phyloP scores from a whole-genome alignment of 2,113 vertebrate species.

The Erythrocercus mccallii region DNA sequence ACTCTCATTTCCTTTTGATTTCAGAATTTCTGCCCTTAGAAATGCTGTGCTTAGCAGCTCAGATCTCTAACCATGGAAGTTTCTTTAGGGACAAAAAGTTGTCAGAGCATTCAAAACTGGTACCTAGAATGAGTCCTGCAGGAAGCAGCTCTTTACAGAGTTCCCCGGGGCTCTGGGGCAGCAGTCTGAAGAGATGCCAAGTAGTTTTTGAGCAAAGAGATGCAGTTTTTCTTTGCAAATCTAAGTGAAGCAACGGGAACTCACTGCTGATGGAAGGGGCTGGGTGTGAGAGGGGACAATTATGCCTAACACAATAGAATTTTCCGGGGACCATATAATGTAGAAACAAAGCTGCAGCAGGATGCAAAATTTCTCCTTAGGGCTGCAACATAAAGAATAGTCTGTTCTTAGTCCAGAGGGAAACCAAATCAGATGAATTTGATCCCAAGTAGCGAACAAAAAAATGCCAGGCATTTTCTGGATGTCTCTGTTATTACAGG shows the following conservation, averaged over 20 bases:
- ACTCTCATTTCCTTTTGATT: neutral
- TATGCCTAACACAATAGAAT: neutral
- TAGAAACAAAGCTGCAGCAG: neutral
- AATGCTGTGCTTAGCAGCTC: neutral
- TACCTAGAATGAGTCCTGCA: neutral
- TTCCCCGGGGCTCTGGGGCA: neutral
- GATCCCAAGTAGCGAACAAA: conserved; percentile 1
- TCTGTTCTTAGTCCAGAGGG: neutral
- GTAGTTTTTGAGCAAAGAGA: neutral
- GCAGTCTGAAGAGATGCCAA: neutral
- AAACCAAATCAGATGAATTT: conserved; percentile 23
- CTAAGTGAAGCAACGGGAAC: neutral
- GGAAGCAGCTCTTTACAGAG: neutral
- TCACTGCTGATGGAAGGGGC: neutral
- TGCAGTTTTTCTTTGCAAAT: neutral
- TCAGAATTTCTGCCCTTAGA: neutral
- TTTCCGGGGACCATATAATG: neutral
- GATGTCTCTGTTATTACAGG: conserved; percentile 51
- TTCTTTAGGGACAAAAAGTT: neutral
- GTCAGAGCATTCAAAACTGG: neutral
- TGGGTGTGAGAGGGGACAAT: neutral
- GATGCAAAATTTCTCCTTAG: neutral
- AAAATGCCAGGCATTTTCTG: conserved; percentile 52
- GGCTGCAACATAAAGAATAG: neutral
- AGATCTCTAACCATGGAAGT: neutral